Base-by-base conservation (phyloP, 2,888 invertebrate genomes). In the Plagodis pulveraria region DNA sequence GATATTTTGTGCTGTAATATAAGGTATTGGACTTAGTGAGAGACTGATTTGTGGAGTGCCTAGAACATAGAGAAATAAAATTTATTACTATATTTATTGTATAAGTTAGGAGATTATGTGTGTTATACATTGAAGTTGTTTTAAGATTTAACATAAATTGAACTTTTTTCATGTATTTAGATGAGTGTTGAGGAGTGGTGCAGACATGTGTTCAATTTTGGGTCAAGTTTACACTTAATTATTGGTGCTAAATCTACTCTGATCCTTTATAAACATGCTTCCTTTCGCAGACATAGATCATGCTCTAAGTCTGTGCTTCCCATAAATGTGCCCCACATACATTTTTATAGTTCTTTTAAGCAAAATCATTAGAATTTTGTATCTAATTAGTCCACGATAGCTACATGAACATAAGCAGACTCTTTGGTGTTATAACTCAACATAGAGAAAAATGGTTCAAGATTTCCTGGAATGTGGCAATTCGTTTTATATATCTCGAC, bases 131-230 rank as follows among this genome's bases (percentile, higher is more conserved):
- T 50, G 41, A 50, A 47, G 12, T 52, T 34, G 51, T 56, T 47
- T 40, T 42, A 53, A 40, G 41, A 22, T 50, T 46, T 45, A 47
- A 44, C 40, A 32, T 50, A 50, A 43, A 44, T 49, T 56, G 50
- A 65, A 58, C 40, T 57, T 48, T 11, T 50, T 56, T 48, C 46
- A 46, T 55, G 56, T 50, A 63, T 34, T 22, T 50, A 46, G 43
- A 44, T 45, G 34, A n/a, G n/a, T 57, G 50, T 45, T 50, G 6
- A 51, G 41, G 40, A 59, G 63, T 51, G 60, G 65, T 66, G 65
- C 66, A 58, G 62, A 56, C 52, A 59, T 65, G 70, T 66, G 65
- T 70, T 68, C 65, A 66, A 63, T 63, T 66, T 62, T 65, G 53
- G 65, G 59, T 63, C 58, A 62, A 62, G 58, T 67, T 66, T 67